These are phyloP conservation scores for Phrixothrix hirtus DNA, from an alignment of 2,888 invertebrate species.

Conservation along the genomic window DNA sequence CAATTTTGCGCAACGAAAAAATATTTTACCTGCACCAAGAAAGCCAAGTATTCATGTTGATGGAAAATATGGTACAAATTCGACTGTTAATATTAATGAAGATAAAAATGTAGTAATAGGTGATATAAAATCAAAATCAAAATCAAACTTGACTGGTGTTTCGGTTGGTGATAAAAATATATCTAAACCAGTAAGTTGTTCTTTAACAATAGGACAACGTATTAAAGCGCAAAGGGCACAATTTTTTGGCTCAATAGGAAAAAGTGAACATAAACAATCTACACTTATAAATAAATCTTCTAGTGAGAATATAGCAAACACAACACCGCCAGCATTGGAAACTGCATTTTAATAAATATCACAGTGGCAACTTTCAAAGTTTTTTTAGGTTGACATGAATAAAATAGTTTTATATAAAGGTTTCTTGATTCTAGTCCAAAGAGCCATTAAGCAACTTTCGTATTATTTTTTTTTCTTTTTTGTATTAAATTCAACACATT, in stretches of 20 bases:
- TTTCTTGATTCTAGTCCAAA: slow-evolving; percentile 35
- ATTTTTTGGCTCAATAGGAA: slow-evolving; percentile 56
- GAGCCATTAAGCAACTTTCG: slow-evolving; percentile 20
- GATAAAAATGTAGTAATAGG: slow-evolving; percentile 5
- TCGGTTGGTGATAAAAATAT: slow-evolving; percentile 3
- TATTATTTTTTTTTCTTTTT: slow-evolving; percentile 12
- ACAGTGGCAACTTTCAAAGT: no score
- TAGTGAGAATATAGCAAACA: slow-evolving; percentile 37
- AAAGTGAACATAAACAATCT: slow-evolving; percentile 10
- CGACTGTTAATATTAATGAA: neutral
- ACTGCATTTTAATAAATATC: slow-evolving; percentile 60
- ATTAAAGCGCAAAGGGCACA: slow-evolving; percentile 63
- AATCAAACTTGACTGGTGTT: slow-evolving; percentile 6
- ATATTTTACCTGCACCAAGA: slow-evolving; percentile 40
- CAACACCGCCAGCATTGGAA: slow-evolving; percentile 63
- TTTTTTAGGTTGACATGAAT: no score
- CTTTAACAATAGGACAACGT: slow-evolving; percentile 11
- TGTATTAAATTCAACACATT: no score
- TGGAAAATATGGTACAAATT: slow-evolving; percentile 4
- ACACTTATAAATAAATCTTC: slow-evolving; percentile 11
- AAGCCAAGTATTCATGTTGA: slow-evolving; percentile 6
- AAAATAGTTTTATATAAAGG: slow-evolving; percentile 17
- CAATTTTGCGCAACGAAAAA: slow-evolving; percentile 63
- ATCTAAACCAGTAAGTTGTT: slow-evolving; percentile 3
- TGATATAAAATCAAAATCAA: slow-evolving; percentile 6